Evolutionary conservation across 2,113 vertebrate species (phyloP).

Genomic region (Clarias batrachus): DNA sequence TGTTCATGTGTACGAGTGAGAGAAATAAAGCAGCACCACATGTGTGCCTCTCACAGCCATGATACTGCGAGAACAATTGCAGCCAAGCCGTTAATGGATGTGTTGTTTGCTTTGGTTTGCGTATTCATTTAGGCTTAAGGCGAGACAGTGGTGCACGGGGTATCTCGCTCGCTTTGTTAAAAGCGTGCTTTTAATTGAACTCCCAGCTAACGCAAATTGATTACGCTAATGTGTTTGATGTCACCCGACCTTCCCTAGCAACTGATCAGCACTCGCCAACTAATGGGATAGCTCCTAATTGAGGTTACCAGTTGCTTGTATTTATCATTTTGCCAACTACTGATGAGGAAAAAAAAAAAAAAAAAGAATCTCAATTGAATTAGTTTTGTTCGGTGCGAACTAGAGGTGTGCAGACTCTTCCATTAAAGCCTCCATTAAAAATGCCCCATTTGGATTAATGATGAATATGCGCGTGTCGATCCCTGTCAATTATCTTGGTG

Average conservation of each 20-base stretch:
- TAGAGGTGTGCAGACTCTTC: background rate
- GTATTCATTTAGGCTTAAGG: background rate
- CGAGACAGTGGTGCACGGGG: background rate
- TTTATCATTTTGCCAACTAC: conserved; percentile 53
- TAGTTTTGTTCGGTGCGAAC: conserved; percentile 31
- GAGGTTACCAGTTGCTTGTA: conserved; percentile 55
- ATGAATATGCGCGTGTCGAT: conserved; percentile 27
- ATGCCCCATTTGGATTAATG: conserved; percentile 32
- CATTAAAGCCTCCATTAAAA: conserved; percentile 41
- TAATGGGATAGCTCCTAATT: conserved; percentile 58
- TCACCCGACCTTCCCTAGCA: conserved; percentile 51
- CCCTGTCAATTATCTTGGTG: conserved; percentile 22
- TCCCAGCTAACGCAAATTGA: conserved; percentile 18
- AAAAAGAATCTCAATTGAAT: conserved; percentile 49
- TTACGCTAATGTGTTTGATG: conserved; percentile 38
- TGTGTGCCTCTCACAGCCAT: background rate
- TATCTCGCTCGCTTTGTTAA: conserved; percentile 10
- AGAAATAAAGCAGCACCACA: background rate
- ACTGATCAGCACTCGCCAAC: conserved; percentile 51
- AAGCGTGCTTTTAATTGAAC: conserved; percentile 26
- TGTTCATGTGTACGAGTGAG: background rate
- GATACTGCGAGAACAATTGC: background rate
- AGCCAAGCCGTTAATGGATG: background rate
- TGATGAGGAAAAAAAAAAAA: conserved; percentile 26
- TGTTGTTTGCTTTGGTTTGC: background rate